Base-by-base conservation (phyloP, 2,888 invertebrate species). In the Megamerina dolium region DNA sequence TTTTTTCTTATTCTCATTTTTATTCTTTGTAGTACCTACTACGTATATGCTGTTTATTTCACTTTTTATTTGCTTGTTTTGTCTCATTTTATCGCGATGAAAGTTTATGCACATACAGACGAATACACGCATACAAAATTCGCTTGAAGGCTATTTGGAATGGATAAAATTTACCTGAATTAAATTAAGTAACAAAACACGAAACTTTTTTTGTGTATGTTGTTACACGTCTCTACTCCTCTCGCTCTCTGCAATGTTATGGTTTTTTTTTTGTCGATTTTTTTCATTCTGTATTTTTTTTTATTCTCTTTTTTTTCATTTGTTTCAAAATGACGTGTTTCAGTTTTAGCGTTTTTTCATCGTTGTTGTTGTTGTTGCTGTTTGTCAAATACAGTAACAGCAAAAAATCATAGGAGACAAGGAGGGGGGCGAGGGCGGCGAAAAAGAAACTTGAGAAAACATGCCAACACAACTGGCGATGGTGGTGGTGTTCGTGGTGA, bases 161-260 rank as follows among this genome's bases (percentile, higher is more conserved):
- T n/a, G n/a, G n/a, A n/a, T 50, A 50, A 46, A 50, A 52, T 59
- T 59, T 64, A 64, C 65, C 65, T 65, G 63, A 63, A 65, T 61
- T 61, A 64, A 63, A 60, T 63, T 63, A 59, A 65, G 58, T 60
- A 60, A 57, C 55, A 59, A 58, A 65, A 60, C 60, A 63, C 57
- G 59, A 57, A 61, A 49, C 39, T 55, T 60, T 60, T 52, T 46
- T 37, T 47, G 41, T 49, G 34, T 19, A 48, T 44, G n/a, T n/a
- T n/a, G n/a, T n/a, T n/a, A n/a, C n/a, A n/a, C n/a, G n/a, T n/a
- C n/a, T n/a, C n/a, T n/a, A n/a, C n/a, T n/a, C n/a, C n/a, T n/a
- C n/a, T n/a, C n/a, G n/a, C n/a, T n/a, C 21, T 20, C 10, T 47
- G 27, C 49, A 43, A 43, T 45, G 16, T 50, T n/a, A n/a, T n/a